Evolutionary conservation across 1,140 invertebrate genomes (phyloP).

Genomic region (Acarapis woodi): DNA sequence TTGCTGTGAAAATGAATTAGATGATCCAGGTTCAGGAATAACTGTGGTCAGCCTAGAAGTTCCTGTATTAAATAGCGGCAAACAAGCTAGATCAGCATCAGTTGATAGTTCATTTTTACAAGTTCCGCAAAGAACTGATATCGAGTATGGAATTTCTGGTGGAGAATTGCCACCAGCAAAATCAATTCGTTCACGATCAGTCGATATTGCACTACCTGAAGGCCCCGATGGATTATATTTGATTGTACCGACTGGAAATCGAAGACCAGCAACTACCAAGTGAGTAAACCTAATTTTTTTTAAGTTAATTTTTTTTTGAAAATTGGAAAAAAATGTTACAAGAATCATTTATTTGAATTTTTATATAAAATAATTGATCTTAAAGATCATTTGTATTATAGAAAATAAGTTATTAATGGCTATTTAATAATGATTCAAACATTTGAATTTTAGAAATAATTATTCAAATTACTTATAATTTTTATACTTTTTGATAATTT

Average conservation of each 20-base stretch:
- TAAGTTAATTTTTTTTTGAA: too few relatives aligned
- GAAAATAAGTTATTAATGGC: too few relatives aligned
- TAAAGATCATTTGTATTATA: too few relatives aligned
- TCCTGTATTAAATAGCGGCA: slow-evolving; percentile 8
- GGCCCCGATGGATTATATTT: slow-evolving; percentile 19
- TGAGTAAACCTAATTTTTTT: too few relatives aligned
- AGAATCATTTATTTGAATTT: too few relatives aligned
- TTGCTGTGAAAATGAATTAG: slow-evolving; percentile 9
- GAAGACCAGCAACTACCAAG: not conserved
- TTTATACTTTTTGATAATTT: too few relatives aligned
- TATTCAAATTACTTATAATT: too few relatives aligned
- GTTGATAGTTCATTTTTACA: slow-evolving; percentile 20
- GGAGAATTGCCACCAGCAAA: slow-evolving; percentile 19
- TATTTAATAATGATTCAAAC: too few relatives aligned
- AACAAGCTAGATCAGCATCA: slow-evolving; percentile 11
- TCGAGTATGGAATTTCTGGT: slow-evolving; percentile 5
- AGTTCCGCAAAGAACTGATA: slow-evolving; percentile 21
- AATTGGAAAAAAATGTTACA: too few relatives aligned
- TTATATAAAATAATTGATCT: too few relatives aligned
- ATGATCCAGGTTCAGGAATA: slow-evolving; percentile 16
- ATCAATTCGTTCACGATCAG: slow-evolving; percentile 37
- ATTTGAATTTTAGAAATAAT: too few relatives aligned
- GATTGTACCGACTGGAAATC: not conserved
- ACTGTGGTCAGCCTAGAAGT: slow-evolving; percentile 13
- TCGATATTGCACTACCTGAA: slow-evolving; percentile 62